Evolutionary conservation across 2,113 vertebrate genomes (phyloP).

Genomic region (Willisornis vidua): DNA sequence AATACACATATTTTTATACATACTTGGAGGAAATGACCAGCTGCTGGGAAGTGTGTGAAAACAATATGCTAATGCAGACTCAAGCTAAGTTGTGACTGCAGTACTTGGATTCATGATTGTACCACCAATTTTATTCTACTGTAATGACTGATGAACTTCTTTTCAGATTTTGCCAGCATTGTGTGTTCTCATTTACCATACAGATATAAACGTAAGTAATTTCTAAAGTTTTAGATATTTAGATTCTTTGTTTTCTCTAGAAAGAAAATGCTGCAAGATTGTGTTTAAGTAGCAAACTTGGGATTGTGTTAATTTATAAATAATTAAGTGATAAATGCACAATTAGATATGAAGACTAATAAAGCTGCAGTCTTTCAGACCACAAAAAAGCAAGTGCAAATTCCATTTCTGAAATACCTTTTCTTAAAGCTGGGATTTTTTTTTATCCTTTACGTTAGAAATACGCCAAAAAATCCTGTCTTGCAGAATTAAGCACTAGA

Average conservation of each 20-base stretch:
- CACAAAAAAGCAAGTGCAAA: not conserved
- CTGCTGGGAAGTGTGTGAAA: not conserved
- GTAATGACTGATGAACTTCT: slow-evolving; percentile 65
- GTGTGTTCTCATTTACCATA: slow-evolving; percentile 98
- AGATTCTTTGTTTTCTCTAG: not conserved
- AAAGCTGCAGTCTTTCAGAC: not conserved
- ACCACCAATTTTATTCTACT: not conserved
- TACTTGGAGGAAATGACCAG: not conserved
- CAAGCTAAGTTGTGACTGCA: not conserved
- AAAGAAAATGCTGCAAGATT: not conserved
- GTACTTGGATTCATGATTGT: not conserved
- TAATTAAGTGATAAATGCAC: not conserved
- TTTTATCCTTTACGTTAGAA: not conserved
- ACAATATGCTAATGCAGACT: not conserved
- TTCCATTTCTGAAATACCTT: not conserved
- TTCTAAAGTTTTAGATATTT: not conserved
- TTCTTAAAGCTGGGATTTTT: not conserved
- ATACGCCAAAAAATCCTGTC: not conserved
- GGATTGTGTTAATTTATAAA: not conserved
- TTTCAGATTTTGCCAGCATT: slow-evolving; percentile 96
- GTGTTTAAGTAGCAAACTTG: not conserved
- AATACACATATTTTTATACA: not conserved
- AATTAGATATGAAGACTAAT: not conserved
- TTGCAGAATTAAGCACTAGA: not conserved
- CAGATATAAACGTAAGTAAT: slow-evolving; percentile 97